Evolutionary conservation across 2,113 vertebrate species (phyloP).

Genomic region (Microtus oregoni): DNA sequence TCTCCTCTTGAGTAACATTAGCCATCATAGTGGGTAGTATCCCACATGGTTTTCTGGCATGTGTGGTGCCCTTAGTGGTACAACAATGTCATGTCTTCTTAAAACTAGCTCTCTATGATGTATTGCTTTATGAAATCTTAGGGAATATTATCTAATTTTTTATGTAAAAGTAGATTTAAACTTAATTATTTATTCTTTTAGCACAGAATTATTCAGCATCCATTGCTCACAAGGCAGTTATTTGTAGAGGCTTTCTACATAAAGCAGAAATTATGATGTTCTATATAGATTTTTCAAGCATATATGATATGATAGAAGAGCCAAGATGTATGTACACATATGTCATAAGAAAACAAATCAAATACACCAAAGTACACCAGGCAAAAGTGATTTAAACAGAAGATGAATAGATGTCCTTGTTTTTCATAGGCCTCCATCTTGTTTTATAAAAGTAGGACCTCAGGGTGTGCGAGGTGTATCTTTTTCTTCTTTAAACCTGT

Average conservation of each 20-base stretch:
- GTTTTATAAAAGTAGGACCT: neutral
- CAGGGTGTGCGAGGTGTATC: neutral
- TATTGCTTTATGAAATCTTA: neutral
- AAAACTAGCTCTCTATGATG: neutral
- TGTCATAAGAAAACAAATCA: neutral
- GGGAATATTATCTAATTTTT: neutral
- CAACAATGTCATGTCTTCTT: neutral
- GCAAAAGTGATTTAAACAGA: neutral
- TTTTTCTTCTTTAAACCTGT: neutral
- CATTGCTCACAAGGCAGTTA: neutral
- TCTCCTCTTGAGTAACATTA: neutral
- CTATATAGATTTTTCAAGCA: neutral
- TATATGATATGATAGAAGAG: neutral
- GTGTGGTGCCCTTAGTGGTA: neutral
- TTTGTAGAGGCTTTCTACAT: neutral
- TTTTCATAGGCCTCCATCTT: neutral
- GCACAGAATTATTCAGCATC: neutral
- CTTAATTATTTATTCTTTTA: neutral
- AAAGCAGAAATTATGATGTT: neutral
- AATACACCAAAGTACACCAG: neutral
- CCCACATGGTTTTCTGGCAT: neutral
- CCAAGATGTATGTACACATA: neutral
- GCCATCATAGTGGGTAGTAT: neutral
- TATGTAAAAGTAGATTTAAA: neutral
- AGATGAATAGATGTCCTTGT: neutral